Evolutionary conservation across 2,113 vertebrate genomes (phyloP), one percentile per base, ranked within the genome.

Genomic region (Callipepla californica): DNA sequence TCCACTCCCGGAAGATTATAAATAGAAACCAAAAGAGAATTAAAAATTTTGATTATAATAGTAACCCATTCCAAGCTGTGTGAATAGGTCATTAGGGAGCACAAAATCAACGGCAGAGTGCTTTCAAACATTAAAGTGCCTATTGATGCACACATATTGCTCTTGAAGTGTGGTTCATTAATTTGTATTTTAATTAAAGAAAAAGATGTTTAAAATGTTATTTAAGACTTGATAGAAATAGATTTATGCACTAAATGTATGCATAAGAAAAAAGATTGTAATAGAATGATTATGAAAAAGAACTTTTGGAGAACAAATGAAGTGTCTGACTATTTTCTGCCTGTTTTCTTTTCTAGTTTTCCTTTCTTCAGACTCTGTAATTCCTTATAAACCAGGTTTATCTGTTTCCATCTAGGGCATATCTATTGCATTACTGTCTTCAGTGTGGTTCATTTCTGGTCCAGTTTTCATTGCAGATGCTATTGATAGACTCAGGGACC

Each of bases 121-220:
- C 25, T 90, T 87, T 88, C 76, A 89, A 51, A 73, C 34, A 63
- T 55, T 53, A 22, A 80, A 85, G 80, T 58, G 59, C 22, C 63
- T 89, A 53, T 63, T 87, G 80, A 67, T 68, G 57, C 13, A 83
- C 66, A 70, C 26, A 50, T 80, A 61, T 69, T 73, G 44, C 42
- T 90, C 23, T 89, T 83, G 51, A 82, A 62, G n/a, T 61, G 13
- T 80, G 25, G 15, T 80, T 85, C 19, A 61, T 68, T 85, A 83
- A 78, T 87, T 83, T 76, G 67, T n/a, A 86, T 90, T 83, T 91
- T 88, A 80, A 58, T 86, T 75, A 36, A 80, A 44, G 57, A 40
- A 75, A 87, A 78, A 59, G 26, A 42, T 2, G 0, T 75, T 84
- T 65, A 21, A 86, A 75, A 84, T 16, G 4, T 50, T 78, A 38